phyloP scores from a whole-genome alignment of 53 echinoderm and acorn worm genomes.

The Astropecten irregularis region DNA sequence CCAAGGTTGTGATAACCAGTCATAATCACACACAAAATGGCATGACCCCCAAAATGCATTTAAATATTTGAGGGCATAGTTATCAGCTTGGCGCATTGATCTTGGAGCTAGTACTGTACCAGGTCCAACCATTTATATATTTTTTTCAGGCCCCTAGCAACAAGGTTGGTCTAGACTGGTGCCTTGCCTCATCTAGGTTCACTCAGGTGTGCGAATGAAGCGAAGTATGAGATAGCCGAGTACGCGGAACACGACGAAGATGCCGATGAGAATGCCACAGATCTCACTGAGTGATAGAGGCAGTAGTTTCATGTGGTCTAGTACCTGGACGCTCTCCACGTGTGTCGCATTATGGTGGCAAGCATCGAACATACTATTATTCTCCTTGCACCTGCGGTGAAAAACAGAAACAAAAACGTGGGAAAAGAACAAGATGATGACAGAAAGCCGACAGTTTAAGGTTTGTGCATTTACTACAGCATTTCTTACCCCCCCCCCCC shows the following conservation, averaged over 20 bases:
- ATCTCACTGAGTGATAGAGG: constrained; percentile 17
- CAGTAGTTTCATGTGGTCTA: constrained; percentile 48
- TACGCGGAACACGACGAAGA: constrained; percentile 33
- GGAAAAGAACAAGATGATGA: not conserved
- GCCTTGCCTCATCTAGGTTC: no score
- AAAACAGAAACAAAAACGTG: not conserved
- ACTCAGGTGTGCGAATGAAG: constrained; percentile 32
- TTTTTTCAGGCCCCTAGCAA: no score
- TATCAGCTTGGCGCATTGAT: no score
- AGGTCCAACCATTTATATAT: no score
- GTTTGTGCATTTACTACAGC: no score
- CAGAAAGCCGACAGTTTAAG: not conserved
- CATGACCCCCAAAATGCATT: no score
- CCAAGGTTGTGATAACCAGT: no score
- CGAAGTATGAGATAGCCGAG: constrained; percentile 50
- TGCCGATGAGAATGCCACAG: not conserved
- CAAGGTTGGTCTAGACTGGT: no score
- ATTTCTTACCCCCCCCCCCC: no score
- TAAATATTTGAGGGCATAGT: no score
- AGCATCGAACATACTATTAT: constrained; percentile 45
- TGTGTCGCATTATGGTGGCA: constrained; percentile 30
- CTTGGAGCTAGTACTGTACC: no score
- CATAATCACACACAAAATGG: no score
- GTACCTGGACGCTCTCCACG: constrained; percentile 53
- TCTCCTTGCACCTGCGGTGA: constrained; percentile 41